Evolutionary conservation across 2,113 vertebrate genomes (phyloP), one percentile per base, ranked within the genome.

Genomic region (Mixornis gularis): DNA sequence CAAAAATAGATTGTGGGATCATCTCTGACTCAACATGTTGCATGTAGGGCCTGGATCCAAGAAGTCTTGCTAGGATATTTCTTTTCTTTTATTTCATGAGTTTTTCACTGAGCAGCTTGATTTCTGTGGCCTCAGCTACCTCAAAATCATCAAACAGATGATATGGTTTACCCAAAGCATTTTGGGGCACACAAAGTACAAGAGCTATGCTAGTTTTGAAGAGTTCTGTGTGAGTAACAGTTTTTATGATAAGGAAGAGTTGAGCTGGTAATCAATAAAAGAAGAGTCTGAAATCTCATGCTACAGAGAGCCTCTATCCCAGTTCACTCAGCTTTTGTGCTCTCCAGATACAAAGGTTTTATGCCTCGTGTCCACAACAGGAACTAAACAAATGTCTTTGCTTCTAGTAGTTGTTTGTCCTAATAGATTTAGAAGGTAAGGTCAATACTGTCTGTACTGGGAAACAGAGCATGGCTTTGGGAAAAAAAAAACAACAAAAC

Each of bases 341-440:
- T 80, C 17, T 93, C 25, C 56, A 81, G 56, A 34, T 74, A 64
- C 58, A 73, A 80, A 84, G 56, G 19, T 51, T 90, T 85, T 51
- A 29, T 81, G 58, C 49, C 21, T 81, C 26, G 1, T 56, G 44
- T 69, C 89, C 32, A 17, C 49, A 82, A 46, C 20, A 52, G 73
- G 62, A 90, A 69, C 32, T 64, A 84, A 92, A 79, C 49, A 79
- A 74, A 84, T 60, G 30, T 74, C 62, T 83, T 36, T 81, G 36
- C 46, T 52, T 92, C 26, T 68, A 46, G 49, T 38, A 65, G 60
- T 59, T 88, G 55, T 79, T 94, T 91, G 40, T 68, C 73, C 65
- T 87, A 89, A 85, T 74, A 87, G 80, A 51, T 76, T 81, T 90
- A 79, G 80, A 76, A 90, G 58, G 65, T 71, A 80, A 93, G 62